Evolutionary conservation across 1,140 invertebrate species (phyloP).

Genomic region (Gryon sp.): DNA sequence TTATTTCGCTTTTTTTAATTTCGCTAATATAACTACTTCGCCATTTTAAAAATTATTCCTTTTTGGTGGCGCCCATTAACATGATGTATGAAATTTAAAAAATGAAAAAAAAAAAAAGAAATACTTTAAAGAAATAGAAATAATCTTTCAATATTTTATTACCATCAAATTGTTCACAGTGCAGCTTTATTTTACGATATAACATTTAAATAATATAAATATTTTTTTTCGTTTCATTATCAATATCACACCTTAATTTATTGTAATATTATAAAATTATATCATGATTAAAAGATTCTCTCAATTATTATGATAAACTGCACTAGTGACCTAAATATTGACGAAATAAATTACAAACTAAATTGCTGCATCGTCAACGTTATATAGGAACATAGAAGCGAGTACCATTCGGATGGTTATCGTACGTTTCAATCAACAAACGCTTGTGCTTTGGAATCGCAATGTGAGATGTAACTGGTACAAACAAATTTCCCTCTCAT

Average conservation of each 20-base stretch:
- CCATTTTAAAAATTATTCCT: no score
- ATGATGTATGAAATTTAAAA: no score
- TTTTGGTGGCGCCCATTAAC: no score
- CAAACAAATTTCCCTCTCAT: conserved; percentile 67
- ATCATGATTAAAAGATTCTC: conserved; percentile 20
- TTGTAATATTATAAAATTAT: background rate
- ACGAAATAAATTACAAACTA: conserved; percentile 23
- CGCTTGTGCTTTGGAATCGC: conserved; percentile 38
- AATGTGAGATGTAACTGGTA: conserved; percentile 50
- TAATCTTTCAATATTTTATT: no score
- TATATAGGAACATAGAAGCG: conserved; percentile 38
- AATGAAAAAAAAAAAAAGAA: no score
- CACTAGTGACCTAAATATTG: conserved; percentile 38
- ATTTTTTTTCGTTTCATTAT: no score
- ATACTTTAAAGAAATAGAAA: no score
- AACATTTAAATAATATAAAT: no score
- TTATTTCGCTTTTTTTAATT: no score
- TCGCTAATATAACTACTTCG: no score
- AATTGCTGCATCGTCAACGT: conserved; percentile 22
- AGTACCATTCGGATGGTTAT: conserved; percentile 49
- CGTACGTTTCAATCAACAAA: conserved; percentile 56
- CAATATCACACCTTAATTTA: background rate
- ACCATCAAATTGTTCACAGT: no score
- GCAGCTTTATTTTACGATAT: no score
- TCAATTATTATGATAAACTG: conserved; percentile 1